Percentiles rank a stretch among this genome's conserved stretches.
Conservation (phyloP, 2,113 vertebrate species). For the Phasianus colchicus region DNA sequence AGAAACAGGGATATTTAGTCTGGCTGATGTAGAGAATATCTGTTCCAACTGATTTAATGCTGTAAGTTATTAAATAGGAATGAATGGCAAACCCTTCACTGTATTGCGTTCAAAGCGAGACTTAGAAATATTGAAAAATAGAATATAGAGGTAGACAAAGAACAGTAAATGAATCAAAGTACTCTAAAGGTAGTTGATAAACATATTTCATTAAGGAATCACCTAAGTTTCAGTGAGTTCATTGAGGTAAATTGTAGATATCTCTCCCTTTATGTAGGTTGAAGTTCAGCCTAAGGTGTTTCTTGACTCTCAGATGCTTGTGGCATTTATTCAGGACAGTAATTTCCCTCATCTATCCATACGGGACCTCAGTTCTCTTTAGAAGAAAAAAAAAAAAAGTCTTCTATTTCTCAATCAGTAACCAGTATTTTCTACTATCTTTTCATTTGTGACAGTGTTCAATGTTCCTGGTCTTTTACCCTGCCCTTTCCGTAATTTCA, state of each 20-base stretch:
- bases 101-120: neutral
- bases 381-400: neutral
- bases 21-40: neutral
- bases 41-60: neutral
- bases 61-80: neutral
- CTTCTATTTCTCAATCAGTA: neutral
- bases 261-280: neutral
- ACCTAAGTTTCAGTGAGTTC: neutral
- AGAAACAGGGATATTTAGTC: neutral
- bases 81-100: neutral
- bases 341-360: neutral
- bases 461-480: neutral
- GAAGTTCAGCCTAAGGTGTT: neutral
- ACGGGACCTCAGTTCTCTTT: neutral
- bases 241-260: neutral
- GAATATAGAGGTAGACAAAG: neutral
- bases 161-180: fast-evolving
- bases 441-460: neutral
- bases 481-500: neutral
- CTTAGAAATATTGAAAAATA: neutral
- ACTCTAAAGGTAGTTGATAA: neutral
- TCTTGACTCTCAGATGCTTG: neutral
- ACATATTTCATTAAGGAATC: neutral
- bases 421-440: neutral
- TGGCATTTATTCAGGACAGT: neutral